phyloP scores from a whole-genome alignment of 2,113 vertebrate species.

The Haemorhous mexicanus region DNA sequence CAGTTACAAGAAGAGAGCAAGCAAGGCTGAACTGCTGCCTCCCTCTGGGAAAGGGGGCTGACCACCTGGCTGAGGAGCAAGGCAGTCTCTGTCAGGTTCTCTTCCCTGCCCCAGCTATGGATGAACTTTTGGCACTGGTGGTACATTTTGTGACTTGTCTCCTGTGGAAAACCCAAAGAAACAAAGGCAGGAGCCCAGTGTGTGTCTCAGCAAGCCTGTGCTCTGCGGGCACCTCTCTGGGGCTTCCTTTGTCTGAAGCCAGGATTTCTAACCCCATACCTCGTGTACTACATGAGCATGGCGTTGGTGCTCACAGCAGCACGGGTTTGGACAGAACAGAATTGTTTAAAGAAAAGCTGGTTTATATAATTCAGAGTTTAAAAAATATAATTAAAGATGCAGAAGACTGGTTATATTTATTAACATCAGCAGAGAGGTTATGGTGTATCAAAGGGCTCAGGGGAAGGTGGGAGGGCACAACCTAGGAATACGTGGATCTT shows the following conservation, averaged over 20 bases:
- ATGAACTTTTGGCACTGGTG: fast-evolving
- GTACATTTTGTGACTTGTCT: fast-evolving
- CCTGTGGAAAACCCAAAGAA: background rate
- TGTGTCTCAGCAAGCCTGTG: fast-evolving
- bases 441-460: background rate
- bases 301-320: fast-evolving
- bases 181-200: background rate
- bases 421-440: background rate
- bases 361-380: background rate
- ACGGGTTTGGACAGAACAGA: background rate
- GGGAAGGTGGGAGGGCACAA: background rate
- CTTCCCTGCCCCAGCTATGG: background rate
- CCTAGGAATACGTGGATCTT: background rate
- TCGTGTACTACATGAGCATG: fast-evolving
- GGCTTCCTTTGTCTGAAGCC: too few relatives aligned
- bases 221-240: background rate
- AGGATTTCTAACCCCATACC: background rate
- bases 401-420: background rate
- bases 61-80: background rate
- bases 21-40: background rate
- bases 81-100: background rate
- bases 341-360: background rate
- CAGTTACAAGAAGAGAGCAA: background rate
- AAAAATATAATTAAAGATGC: background rate
- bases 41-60: background rate